Evolutionary conservation across 2,113 vertebrate species (phyloP).

Genomic region (Macrotis lagotis): DNA sequence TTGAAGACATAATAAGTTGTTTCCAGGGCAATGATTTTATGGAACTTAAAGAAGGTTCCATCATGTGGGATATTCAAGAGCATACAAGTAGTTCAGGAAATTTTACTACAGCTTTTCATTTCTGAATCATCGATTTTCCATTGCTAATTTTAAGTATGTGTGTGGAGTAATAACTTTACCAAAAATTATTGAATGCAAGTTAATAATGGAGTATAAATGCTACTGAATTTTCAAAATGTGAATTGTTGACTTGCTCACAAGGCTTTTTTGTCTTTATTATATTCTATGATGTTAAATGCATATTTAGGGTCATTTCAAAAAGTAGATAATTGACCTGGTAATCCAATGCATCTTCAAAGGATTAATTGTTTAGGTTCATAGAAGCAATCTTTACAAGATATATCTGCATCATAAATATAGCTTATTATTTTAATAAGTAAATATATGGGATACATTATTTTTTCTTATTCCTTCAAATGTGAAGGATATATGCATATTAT

Average conservation of each 20-base stretch:
- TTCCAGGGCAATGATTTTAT: neutral
- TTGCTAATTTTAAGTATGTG: neutral
- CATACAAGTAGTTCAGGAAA: neutral
- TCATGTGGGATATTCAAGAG: no score
- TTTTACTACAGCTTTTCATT: neutral
- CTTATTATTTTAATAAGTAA: slow-evolving; percentile 42
- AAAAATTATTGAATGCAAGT: slow-evolving; percentile 30
- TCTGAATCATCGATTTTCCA: neutral
- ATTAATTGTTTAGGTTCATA: slow-evolving; percentile 56
- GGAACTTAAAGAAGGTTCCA: no score
- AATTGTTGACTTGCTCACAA: slow-evolving; percentile 68
- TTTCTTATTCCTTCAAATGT: slow-evolving; percentile 35
- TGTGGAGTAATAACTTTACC: neutral
- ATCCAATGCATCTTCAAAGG: slow-evolving; percentile 57
- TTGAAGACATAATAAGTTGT: neutral
- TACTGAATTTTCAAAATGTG: slow-evolving; percentile 51
- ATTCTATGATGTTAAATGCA: slow-evolving; percentile 69
- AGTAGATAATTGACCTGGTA: slow-evolving; percentile 69
- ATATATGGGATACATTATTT: slow-evolving; percentile 57
- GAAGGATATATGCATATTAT: neutral
- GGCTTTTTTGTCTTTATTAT: slow-evolving; percentile 65
- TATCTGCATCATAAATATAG: slow-evolving; percentile 44
- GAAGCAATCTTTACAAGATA: slow-evolving; percentile 63
- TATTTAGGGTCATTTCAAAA: slow-evolving; percentile 71
- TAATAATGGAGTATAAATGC: slow-evolving; percentile 21